phyloP scores from a whole-genome alignment of 1,140 invertebrate species.

The Drosophila quadrilineata region DNA sequence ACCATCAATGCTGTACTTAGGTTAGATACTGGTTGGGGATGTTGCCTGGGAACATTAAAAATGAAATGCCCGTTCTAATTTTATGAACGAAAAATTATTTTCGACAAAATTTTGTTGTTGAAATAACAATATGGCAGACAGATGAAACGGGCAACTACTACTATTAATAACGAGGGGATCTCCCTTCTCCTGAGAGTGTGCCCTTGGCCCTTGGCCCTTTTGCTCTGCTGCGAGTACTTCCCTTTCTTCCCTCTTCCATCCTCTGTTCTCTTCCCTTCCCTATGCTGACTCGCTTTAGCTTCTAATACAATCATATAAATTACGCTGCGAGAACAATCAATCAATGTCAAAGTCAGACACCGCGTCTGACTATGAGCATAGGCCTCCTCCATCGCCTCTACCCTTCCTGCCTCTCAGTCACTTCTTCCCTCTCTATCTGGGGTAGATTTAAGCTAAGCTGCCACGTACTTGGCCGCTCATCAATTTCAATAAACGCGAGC shows the following conservation, averaged over 20 bases:
- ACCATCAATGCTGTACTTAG: not conserved
- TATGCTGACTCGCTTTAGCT: conserved; percentile 2
- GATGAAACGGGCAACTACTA: too few relatives aligned
- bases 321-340: conserved; percentile 70
- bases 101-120: conserved; percentile 55
- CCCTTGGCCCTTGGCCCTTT: not conserved
- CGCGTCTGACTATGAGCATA: conserved; percentile 14
- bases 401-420: too few relatives aligned
- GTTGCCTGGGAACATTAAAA: conserved; percentile 53
- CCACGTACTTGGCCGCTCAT: conserved; percentile 76
- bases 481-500: conserved; percentile 69
- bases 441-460: conserved; percentile 73
- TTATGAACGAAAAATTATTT: conserved; percentile 60
- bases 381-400: conserved; percentile 20
- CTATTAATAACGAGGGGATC: conserved; percentile 63
- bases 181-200: too few relatives aligned
- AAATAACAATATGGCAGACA: conserved; percentile 60
- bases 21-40: not conserved
- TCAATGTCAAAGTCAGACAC: conserved; percentile 72
- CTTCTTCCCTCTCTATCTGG: too few relatives aligned
- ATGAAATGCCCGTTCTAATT: conserved; percentile 64
- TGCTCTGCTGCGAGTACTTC: too few relatives aligned
- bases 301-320: conserved; percentile 77
- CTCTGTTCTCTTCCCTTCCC: not conserved
- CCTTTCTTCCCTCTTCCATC: too few relatives aligned